Conservation (phyloP, 37 sponge, comb jelly and placozoan genomes). For the Tethya wilhelma region DNA sequence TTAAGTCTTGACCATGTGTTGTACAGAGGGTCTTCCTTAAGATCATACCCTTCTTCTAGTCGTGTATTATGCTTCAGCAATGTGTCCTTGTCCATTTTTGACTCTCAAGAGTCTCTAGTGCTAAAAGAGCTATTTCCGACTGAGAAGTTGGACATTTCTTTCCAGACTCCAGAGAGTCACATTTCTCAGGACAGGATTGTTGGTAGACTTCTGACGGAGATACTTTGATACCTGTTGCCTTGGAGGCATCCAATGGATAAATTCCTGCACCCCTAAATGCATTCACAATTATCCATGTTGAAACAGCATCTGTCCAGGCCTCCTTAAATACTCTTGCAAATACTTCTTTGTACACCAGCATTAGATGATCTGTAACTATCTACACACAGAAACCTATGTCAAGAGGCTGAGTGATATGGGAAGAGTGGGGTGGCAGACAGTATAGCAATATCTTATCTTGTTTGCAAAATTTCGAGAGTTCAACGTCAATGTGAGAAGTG, state of each 20-base stretch:
- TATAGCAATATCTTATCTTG: background rate
- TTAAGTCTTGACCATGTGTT: background rate
- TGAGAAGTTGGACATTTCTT: no score
- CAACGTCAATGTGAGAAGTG: constrained; percentile 10
- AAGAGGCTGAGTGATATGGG: constrained; percentile 16
- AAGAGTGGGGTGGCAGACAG: constrained; percentile 37
- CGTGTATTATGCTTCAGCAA: no score
- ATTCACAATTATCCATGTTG: constrained; percentile 23
- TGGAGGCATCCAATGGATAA: background rate
- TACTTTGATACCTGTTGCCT: background rate
- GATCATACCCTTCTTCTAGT: background rate
- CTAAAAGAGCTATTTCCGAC: background rate
- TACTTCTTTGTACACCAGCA: constrained; percentile 6
- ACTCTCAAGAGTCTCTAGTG: background rate
- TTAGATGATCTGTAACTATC: background rate
- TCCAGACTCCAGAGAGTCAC: no score
- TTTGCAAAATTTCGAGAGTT: background rate
- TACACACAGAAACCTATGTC: constrained; percentile 18
- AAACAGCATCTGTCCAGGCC: constrained; percentile 20
- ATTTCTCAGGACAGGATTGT: background rate
- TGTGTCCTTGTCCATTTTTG: background rate
- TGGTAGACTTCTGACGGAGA: background rate
- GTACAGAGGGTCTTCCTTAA: background rate
- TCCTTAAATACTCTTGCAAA: constrained; percentile 39
- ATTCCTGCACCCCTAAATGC: constrained; percentile 26